Percentiles rank a stretch among this genome's conserved stretches.
phyloP scores from a whole-genome alignment of 1,140 invertebrate species.

The Diabrotica undecimpunctata region DNA sequence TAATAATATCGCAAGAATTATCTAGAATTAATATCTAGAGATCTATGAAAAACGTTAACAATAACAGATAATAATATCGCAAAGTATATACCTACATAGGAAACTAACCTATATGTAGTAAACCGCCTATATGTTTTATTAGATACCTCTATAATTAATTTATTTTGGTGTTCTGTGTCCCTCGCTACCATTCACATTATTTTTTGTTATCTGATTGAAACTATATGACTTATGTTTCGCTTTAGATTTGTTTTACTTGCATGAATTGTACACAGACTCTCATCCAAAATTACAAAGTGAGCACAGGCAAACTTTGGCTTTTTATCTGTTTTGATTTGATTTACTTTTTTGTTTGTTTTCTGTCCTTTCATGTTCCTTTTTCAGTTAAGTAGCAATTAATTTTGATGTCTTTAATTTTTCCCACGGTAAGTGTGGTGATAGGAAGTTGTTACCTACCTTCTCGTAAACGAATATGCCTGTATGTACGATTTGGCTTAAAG shows the following conservation, averaged over 20 bases:
- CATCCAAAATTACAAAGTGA: constrained; percentile 13
- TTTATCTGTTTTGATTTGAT: constrained; percentile 26
- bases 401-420: constrained; percentile 24
- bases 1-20: too few species aligned
- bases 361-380: not conserved
- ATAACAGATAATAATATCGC: too few species aligned
- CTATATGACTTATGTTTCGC: too few species aligned
- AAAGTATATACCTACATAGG: too few species aligned
- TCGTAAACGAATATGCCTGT: constrained; percentile 25
- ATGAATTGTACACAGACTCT: constrained; percentile 24
- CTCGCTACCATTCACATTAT: too few species aligned
- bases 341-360: constrained; percentile 18
- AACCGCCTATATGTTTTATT: too few species aligned
- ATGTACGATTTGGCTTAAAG: constrained; percentile 26
- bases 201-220: too few species aligned
- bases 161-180: too few species aligned
- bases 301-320: constrained; percentile 44
- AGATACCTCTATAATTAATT: too few species aligned
- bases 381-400: constrained; percentile 15
- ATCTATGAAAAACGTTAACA: too few species aligned
- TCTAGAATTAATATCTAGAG: too few species aligned
- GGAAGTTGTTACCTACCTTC: constrained; percentile 1
- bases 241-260: constrained; percentile 26
- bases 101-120: too few species aligned
- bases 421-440: constrained; percentile 35